phyloP scores from a whole-genome alignment of 2,113 vertebrate genomes.

The Leucopsar rothschildi region DNA sequence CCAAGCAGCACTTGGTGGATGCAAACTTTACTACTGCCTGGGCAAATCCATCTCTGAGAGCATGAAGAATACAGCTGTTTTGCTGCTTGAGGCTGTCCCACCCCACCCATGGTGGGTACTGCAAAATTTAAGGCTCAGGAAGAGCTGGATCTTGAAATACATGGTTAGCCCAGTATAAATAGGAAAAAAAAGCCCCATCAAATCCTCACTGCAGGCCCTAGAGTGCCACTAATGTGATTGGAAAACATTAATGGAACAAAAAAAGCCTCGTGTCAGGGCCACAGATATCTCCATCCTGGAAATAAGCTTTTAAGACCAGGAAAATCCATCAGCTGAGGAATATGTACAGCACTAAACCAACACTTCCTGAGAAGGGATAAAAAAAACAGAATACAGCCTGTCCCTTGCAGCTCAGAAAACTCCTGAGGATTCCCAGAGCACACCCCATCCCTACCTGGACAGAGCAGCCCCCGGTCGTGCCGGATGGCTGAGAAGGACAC shows the following conservation, averaged over 20 bases:
- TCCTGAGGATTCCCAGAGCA: background rate
- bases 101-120: background rate
- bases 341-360: background rate
- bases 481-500: background rate
- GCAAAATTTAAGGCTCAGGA: background rate
- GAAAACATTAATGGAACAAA: background rate
- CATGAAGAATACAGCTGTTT: background rate
- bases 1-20: background rate
- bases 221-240: background rate
- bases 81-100: background rate
- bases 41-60: background rate
- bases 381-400: background rate
- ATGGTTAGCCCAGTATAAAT: background rate
- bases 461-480: background rate
- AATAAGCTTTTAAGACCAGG: background rate
- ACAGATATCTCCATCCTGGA: background rate
- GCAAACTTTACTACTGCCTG: background rate
- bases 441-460: background rate
- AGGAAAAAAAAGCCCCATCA: background rate
- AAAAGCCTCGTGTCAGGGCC: background rate
- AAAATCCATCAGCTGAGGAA: background rate
- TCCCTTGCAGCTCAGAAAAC: background rate
- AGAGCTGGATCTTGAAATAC: background rate
- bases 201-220: background rate
- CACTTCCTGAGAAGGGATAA: rapidly evolving